Conservation (phyloP, 1,140 invertebrate species). For the Apocrypta bakeri region DNA sequence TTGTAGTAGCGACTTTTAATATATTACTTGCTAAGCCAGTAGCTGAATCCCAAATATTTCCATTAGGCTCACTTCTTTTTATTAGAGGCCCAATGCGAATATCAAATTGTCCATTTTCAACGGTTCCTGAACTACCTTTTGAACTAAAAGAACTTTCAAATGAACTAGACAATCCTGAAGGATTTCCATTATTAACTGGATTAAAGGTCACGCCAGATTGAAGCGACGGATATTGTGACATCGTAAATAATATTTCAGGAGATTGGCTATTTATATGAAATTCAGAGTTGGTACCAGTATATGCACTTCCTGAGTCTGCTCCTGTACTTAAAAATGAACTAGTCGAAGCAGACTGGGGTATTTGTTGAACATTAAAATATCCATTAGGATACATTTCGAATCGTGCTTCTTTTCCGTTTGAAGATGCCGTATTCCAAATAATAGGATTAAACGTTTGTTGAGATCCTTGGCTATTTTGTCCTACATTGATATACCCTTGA, state of each 20-base stretch:
- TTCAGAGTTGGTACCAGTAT: not conserved
- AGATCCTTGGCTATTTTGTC: too few relatives aligned
- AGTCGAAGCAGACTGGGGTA: not conserved
- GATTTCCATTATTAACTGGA: too few relatives aligned
- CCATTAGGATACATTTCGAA: not conserved
- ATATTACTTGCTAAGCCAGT: constrained; percentile 22
- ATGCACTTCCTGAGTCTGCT: not conserved
- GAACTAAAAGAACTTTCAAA: too few relatives aligned
- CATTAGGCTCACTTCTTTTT: too few relatives aligned
- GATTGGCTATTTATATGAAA: not conserved
- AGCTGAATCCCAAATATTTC: constrained; percentile 1
- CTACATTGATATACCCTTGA: too few relatives aligned
- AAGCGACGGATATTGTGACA: constrained; percentile 1
- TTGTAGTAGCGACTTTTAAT: not conserved
- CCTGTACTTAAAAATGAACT: not conserved
- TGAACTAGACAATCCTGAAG: too few relatives aligned
- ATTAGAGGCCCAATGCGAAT: too few relatives aligned
- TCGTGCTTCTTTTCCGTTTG: not conserved
- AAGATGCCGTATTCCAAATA: not conserved
- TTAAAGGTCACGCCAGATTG: too few relatives aligned
- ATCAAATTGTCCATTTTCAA: too few relatives aligned
- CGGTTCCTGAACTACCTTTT: too few relatives aligned
- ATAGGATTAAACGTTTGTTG: not conserved
- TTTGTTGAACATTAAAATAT: not conserved
- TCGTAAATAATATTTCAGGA: not conserved